phyloP scores from a whole-genome alignment of 2,797 vertebrate species.

The Pelobates cultripes region DNA sequence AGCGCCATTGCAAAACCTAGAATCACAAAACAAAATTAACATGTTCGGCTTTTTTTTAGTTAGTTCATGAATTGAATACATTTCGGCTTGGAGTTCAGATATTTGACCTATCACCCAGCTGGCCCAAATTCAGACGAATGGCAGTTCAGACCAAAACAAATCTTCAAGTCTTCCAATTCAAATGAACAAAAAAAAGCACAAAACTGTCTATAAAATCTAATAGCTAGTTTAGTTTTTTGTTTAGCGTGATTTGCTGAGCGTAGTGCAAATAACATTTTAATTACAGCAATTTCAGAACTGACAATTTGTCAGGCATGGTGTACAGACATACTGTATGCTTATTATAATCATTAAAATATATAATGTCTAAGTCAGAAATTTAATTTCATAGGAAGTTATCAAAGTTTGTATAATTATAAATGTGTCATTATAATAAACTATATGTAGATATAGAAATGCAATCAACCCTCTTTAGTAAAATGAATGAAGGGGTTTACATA shows the following conservation, averaged over 20 bases:
- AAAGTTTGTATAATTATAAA: neutral
- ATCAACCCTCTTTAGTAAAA: neutral
- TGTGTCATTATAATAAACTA: neutral
- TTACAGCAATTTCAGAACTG: neutral
- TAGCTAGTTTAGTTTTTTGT: neutral
- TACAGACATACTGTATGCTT: neutral
- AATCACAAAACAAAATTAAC: no score
- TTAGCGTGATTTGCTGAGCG: neutral
- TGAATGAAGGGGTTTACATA: no score
- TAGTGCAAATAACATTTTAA: conserved; percentile 5
- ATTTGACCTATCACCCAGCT: no score
- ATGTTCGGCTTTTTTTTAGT: no score
- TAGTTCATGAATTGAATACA: no score
- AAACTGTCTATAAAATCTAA: neutral
- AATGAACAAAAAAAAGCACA: neutral
- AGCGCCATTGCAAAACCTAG: no score
- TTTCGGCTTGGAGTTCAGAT: no score
- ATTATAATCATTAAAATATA: neutral
- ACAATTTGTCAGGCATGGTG: neutral
- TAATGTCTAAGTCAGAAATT: neutral
- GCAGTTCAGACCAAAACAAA: no score
- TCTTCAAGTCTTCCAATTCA: no score
- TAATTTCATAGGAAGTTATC: neutral
- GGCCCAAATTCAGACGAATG: no score
- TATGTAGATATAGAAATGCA: neutral